Evolutionary conservation across 2,888 invertebrate species (phyloP), one percentile per base, ranked within the genome.

Genomic region (Limnephilus marmoratus): DNA sequence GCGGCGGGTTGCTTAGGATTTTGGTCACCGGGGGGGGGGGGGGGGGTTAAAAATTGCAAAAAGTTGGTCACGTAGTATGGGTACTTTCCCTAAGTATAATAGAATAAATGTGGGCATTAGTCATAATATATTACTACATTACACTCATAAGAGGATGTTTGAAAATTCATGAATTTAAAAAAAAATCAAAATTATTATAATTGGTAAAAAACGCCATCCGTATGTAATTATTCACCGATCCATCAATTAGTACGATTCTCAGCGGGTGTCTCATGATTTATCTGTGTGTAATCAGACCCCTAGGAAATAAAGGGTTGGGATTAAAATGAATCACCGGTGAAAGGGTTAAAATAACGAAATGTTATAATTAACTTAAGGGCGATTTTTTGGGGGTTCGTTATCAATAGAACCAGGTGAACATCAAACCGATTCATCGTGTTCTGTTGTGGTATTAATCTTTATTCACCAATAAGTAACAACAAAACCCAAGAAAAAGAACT

Each of bases 181-280:
- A 53, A 18, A 53, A 18, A 24, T 18, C 0, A 18, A 7, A 53
- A 53, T 49, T 15, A 15, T 49, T 49, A 13, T 49, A 15, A 1
- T 53, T 18, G 0, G 4, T 18, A 18, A 5, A 18, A 18, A 49
- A 49, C 3, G 0, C 53, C 7, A 9, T n/a, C 24, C 9, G 24
- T 9, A 1, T n/a, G 68, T 24, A 68, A 68, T 68, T 68, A 68
- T 68, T 31, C 31, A 34, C 29, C 18, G 15, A 29, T 34, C 18
- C 82, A 82, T 82, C 82, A 82, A 82, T 82, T 31, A 82, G 34
- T 13, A 82, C 13, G 34, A 82, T 82, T 82, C 82, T 82, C 82
- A 34, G 82, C 31, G 29, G 82, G 82, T 82, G 34, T 34, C 82
- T 15, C 15, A 31, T 31, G 15, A 82, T 82, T 82, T 82, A 82